Percentiles rank a stretch among this genome's conserved stretches.
These are phyloP conservation scores for Willowsia nigromaculata DNA, from an alignment of 2,888 invertebrate genomes.

Conservation along the genomic window DNA sequence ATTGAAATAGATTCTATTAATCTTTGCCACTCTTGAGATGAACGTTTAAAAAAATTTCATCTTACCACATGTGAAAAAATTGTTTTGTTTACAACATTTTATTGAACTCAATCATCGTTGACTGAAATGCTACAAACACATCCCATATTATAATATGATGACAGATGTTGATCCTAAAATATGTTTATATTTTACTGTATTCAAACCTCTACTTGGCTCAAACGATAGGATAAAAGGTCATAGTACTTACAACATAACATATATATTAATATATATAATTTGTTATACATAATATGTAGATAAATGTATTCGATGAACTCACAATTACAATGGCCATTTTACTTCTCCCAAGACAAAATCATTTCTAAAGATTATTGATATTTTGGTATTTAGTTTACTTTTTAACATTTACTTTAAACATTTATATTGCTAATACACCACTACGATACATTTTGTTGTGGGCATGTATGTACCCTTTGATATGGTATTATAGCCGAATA, in stretches of 20 bases:
- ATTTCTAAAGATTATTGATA: neutral
- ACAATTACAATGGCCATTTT: slow-evolving; percentile 27
- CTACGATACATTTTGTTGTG: slow-evolving; percentile 65
- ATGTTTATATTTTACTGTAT: neutral
- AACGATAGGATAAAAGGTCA: slow-evolving; percentile 16
- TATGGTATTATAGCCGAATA: slow-evolving; percentile 13
- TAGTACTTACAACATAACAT: neutral
- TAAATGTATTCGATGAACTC: slow-evolving; percentile 18
- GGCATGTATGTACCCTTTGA: slow-evolving; percentile 46
- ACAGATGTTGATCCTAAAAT: slow-evolving; percentile 51
- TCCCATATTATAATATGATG: slow-evolving; percentile 5
- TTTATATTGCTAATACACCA: slow-evolving; percentile 73
- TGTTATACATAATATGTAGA: slow-evolving; percentile 18
- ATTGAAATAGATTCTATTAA: too few species aligned
- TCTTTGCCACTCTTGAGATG: too few species aligned
- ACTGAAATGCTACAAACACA: slow-evolving; percentile 63
- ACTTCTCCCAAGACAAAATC: neutral
- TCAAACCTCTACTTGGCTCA: neutral
- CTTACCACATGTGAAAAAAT: neutral
- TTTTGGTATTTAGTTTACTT: neutral
- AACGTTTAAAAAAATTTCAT: too few species aligned
- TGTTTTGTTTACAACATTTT: slow-evolving; percentile 42
- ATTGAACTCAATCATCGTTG: slow-evolving; percentile 57
- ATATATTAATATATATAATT: neutral
- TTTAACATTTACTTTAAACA: slow-evolving; percentile 49